phyloP scores from a whole-genome alignment of 2,888 invertebrate genomes.

The Luperina testacea region DNA sequence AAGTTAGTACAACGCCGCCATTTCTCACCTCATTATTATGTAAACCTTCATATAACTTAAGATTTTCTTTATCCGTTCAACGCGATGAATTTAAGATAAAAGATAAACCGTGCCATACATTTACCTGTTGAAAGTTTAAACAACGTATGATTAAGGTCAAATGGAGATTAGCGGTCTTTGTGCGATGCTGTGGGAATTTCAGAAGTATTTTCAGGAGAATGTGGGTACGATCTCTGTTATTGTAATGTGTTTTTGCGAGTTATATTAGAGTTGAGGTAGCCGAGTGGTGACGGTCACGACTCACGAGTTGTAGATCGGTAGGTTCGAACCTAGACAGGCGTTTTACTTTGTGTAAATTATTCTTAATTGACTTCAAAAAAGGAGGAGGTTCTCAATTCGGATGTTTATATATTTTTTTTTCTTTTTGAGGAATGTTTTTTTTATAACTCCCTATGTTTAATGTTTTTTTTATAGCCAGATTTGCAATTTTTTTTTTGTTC shows the following conservation, averaged over 20 bases:
- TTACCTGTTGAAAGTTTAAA: conserved; percentile 59
- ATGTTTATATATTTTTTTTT: too few species aligned
- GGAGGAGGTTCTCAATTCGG: too few species aligned
- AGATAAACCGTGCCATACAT: conserved; percentile 44
- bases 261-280: neutral
- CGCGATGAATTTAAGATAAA: conserved; percentile 36
- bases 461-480: too few species aligned
- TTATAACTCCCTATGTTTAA: too few species aligned
- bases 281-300: neutral
- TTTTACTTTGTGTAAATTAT: too few species aligned
- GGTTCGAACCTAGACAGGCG: too few species aligned
- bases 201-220: conserved; percentile 3
- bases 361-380: too few species aligned
- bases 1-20: conserved; percentile 15
- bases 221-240: neutral
- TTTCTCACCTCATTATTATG: conserved; percentile 37
- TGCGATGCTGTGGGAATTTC: conserved; percentile 12
- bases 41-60: conserved; percentile 36
- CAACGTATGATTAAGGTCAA: conserved; percentile 54
- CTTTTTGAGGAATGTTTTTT: too few species aligned
- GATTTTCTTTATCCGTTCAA: conserved; percentile 50
- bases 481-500: too few species aligned
- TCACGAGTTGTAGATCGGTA: too few species aligned
- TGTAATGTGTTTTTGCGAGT: neutral
- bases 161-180: conserved; percentile 38